A percentile compares a stretch with the other conserved stretches of the same genome.
phyloP scores from a whole-genome alignment of 1,140 invertebrate species.

The Drosophila lini region DNA sequence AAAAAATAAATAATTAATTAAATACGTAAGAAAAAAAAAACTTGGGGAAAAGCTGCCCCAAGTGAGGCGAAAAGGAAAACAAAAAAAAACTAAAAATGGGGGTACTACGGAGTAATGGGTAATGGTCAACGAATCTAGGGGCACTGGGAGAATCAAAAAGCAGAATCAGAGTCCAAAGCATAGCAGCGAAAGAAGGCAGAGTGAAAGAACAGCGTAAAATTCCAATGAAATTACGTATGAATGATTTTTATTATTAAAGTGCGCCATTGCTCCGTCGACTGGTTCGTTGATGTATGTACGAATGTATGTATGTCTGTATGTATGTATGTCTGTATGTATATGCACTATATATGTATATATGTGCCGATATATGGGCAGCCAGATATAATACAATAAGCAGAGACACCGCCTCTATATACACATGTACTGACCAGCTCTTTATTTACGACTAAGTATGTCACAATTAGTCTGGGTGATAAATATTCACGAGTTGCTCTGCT shows the following conservation, averaged over 20 bases:
- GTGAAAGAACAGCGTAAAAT: conserved; percentile 50
- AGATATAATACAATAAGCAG: conserved; percentile 17
- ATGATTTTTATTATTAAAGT: conserved; percentile 64
- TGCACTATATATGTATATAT: conserved; percentile 1
- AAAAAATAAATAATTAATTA: not conserved
- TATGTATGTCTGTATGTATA: not conserved
- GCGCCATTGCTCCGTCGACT: conserved; percentile 49
- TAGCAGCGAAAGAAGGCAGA: conserved; percentile 29
- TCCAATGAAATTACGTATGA: conserved; percentile 73
- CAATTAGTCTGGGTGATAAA: conserved; percentile 50
- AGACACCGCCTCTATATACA: conserved; percentile 21
- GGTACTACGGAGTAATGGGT: not conserved
- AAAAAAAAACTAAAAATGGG: not conserved
- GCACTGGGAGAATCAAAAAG: conserved; percentile 18
- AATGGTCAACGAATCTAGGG: conserved; percentile 18
- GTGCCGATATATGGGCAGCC: not conserved
- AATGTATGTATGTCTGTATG: not conserved
- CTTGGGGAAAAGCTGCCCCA: not conserved
- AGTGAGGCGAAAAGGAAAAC: conserved; percentile 1
- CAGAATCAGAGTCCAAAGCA: conserved; percentile 28
- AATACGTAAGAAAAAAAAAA: not conserved
- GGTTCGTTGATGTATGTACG: conserved; percentile 20
- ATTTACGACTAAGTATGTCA: conserved; percentile 39
- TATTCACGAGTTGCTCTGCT: conserved; percentile 44
- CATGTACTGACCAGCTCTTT: conserved; percentile 23